Percentiles rank a stretch among this genome's conserved stretches.
phyloP scores from a whole-genome alignment of 2,888 invertebrate species.

The Malthinus seriepunctatus region DNA sequence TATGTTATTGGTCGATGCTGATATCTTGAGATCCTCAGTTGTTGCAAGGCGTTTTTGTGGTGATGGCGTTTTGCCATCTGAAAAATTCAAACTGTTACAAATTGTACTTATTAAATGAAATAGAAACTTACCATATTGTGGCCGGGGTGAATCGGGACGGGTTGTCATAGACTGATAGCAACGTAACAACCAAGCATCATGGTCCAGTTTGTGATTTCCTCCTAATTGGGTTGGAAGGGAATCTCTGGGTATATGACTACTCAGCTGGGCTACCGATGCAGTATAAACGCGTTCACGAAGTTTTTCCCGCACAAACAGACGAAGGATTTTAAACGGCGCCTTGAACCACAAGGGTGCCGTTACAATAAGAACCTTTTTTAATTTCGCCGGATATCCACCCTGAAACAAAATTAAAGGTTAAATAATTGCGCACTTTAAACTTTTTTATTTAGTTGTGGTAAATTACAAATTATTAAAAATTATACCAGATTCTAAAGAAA shows the following conservation, averaged over 20 bases:
- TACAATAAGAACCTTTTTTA: conserved; percentile 96
- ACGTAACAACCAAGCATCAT: conserved; percentile 82
- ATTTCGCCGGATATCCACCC: conserved; percentile 96
- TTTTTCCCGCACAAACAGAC: conserved; percentile 94
- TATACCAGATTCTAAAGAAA: neutral
- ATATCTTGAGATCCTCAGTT: conserved; percentile 57
- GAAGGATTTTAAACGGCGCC: conserved; percentile 93
- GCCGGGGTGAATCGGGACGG: conserved; percentile 50
- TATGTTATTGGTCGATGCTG: conserved; percentile 50
- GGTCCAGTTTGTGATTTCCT: conserved; percentile 84
- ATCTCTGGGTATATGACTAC: conserved; percentile 86
- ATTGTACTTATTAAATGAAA: neutral
- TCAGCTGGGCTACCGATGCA: conserved; percentile 87
- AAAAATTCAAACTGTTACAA: conserved; percentile 15
- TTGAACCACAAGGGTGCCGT: conserved; percentile 98
- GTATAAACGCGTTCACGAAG: conserved; percentile 94
- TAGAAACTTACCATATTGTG: conserved; percentile 45
- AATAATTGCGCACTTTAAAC: too few relatives aligned
- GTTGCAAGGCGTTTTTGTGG: conserved; percentile 49
- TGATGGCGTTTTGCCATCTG: conserved; percentile 52
- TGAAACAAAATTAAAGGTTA: conserved; percentile 54
- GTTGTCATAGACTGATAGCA: conserved; percentile 76
- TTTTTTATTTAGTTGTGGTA: neutral
- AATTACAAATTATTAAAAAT: conserved; percentile 1
- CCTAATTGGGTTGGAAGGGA: conserved; percentile 89